Evolutionary conservation across 2,888 invertebrate species (phyloP).

Genomic region (Cerceris ruficornis): DNA sequence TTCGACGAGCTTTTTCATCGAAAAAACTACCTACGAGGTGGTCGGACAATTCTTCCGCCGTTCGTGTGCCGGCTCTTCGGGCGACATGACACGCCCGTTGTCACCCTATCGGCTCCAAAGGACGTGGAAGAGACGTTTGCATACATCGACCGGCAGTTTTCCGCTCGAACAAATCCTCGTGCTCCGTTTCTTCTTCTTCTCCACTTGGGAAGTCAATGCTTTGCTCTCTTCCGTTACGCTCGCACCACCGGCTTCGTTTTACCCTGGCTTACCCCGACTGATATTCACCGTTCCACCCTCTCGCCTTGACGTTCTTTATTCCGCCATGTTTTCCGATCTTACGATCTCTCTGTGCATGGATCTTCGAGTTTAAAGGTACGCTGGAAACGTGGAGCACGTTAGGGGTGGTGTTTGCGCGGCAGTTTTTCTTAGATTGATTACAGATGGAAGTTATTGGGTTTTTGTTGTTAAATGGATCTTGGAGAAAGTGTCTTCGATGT

Average conservation of each 20-base stretch:
- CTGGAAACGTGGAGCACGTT: background rate
- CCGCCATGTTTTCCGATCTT: conserved; percentile 40
- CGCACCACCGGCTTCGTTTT: conserved; percentile 22
- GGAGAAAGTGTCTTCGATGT: no score
- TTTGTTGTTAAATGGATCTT: no score
- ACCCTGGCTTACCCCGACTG: conserved; percentile 18
- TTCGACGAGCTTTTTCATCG: conserved; percentile 20
- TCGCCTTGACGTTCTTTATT: conserved; percentile 29
- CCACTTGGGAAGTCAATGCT: conserved; percentile 62
- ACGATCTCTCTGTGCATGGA: conserved; percentile 51
- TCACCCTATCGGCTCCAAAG: conserved; percentile 80
- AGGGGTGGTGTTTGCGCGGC: background rate
- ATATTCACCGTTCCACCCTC: conserved; percentile 1
- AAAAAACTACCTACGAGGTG: background rate
- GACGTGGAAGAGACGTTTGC: conserved; percentile 79
- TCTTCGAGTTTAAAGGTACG: conserved; percentile 10
- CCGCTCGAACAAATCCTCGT: conserved; percentile 79
- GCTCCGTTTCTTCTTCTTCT: conserved; percentile 55
- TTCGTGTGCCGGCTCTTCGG: conserved; percentile 30
- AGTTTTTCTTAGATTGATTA: background rate
- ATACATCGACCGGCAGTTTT: conserved; percentile 81
- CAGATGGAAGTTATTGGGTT: background rate
- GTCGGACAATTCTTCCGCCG: conserved; percentile 57
- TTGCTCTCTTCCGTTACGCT: conserved; percentile 21
- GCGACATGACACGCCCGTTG: conserved; percentile 77